Conservation (phyloP, 2,113 vertebrate genomes). For the Rhea pennata region DNA sequence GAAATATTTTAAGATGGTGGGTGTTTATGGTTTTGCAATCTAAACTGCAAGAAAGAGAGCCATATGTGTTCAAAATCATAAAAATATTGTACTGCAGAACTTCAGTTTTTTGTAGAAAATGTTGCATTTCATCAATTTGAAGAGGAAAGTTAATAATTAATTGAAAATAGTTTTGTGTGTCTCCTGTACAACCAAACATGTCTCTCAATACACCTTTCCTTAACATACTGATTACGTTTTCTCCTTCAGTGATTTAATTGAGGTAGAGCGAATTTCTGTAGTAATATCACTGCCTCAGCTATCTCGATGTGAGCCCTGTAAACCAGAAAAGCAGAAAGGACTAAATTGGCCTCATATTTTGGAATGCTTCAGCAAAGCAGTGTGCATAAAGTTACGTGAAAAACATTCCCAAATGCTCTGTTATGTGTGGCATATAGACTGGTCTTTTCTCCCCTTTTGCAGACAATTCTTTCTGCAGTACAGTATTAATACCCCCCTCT, state of each 20-base stretch:
- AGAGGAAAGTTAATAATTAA: background rate
- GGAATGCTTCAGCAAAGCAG: background rate
- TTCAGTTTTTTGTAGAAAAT: background rate
- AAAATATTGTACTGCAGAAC: constrained; percentile 39
- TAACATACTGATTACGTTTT: background rate
- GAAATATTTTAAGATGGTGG: constrained; percentile 70
- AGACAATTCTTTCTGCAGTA: background rate
- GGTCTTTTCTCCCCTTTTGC: background rate
- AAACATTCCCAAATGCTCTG: background rate
- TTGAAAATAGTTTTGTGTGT: background rate
- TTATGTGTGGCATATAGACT: background rate
- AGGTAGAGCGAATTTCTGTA: background rate
- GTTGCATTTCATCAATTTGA: background rate
- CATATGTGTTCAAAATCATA: constrained; percentile 15
- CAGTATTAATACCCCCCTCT: background rate
- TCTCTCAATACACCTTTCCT: background rate
- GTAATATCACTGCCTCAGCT: background rate
- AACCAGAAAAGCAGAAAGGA: background rate
- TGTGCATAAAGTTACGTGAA: rapidly evolving
- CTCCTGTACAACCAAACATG: background rate
- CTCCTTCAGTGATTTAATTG: background rate
- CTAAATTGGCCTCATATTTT: background rate
- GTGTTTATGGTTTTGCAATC: constrained; percentile 55
- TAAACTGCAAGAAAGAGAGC: constrained; percentile 46
- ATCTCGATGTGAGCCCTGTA: background rate